phyloP scores from a whole-genome alignment of 2,888 invertebrate genomes.

The Temnothorax ravouxi region DNA sequence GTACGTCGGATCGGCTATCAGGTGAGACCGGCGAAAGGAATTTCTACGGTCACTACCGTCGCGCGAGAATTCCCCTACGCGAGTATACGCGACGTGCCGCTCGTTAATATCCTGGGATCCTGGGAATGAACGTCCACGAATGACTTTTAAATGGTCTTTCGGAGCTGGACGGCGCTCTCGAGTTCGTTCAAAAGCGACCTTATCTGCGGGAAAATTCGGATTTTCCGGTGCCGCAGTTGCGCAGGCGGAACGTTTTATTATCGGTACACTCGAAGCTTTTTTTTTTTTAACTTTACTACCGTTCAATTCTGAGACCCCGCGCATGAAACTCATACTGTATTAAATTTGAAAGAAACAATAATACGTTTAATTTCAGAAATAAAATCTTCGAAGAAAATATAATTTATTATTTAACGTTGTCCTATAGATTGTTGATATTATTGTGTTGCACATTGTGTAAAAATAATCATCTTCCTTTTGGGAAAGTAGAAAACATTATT shows the following conservation, averaged over 20 bases:
- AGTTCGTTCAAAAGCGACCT: neutral
- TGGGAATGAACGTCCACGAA: constrained; percentile 1
- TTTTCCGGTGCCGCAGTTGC: neutral
- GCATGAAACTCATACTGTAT: no score
- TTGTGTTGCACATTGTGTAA: neutral
- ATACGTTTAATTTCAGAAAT: neutral
- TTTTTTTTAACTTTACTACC: neutral
- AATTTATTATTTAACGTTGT: no score
- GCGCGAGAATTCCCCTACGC: constrained; percentile 38
- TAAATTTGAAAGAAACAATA: no score
- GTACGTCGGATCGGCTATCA: constrained; percentile 66
- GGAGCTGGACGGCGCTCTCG: neutral
- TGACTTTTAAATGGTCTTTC: neutral
- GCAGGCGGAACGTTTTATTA: neutral
- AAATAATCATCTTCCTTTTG: neutral
- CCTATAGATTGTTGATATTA: neutral
- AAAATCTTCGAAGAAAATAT: neutral
- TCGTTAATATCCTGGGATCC: constrained; percentile 5
- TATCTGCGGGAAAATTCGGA: neutral
- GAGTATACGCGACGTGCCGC: neutral
- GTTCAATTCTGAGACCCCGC: no score
- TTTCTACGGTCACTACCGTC: constrained; percentile 23
- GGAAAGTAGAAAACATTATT: neutral
- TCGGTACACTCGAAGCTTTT: neutral
- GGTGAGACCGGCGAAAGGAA: constrained; percentile 63